These are phyloP conservation scores for Strigops habroptila DNA, from an alignment of 2,113 vertebrate genomes.

Conservation along the genomic window DNA sequence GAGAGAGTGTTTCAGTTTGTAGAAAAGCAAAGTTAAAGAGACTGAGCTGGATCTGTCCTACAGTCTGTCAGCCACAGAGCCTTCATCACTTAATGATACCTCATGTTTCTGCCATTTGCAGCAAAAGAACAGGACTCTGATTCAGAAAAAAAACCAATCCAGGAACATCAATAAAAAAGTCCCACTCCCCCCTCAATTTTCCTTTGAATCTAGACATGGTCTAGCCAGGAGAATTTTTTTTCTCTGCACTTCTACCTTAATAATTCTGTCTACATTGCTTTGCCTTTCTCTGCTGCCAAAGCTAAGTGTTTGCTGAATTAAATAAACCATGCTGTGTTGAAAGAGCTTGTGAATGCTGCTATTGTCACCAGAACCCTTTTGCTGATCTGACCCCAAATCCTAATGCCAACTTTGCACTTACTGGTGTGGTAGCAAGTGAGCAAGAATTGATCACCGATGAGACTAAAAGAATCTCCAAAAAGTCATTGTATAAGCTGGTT, in stretches of 20 bases:
- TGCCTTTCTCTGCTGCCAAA: constrained; percentile 1
- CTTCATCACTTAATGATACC: constrained; percentile 12
- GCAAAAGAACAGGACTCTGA: neutral
- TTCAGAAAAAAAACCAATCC: neutral
- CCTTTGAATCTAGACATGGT: constrained; percentile 10
- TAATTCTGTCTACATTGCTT: constrained; percentile 41
- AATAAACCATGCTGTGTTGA: constrained; percentile 46
- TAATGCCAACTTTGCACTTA: neutral
- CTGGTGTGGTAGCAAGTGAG: neutral
- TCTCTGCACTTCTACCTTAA: constrained; percentile 22
- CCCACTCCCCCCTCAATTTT: neutral
- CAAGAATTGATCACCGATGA: neutral
- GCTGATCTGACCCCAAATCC: neutral
- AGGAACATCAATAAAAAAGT: neutral
- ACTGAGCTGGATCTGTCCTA: neutral
- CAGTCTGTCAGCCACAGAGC: neutral
- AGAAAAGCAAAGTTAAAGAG: neutral
- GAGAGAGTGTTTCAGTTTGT: neutral
- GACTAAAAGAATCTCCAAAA: neutral
- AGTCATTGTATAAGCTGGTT: neutral
- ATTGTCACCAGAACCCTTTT: constrained; percentile 19
- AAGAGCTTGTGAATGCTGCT: constrained; percentile 40
- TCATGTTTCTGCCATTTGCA: constrained; percentile 28
- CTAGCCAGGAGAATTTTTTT: neutral
- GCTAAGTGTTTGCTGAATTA: constrained; percentile 59